Evolutionary conservation across 2,113 vertebrate species (phyloP).

Genomic region (Paracyprichromis sp.): DNA sequence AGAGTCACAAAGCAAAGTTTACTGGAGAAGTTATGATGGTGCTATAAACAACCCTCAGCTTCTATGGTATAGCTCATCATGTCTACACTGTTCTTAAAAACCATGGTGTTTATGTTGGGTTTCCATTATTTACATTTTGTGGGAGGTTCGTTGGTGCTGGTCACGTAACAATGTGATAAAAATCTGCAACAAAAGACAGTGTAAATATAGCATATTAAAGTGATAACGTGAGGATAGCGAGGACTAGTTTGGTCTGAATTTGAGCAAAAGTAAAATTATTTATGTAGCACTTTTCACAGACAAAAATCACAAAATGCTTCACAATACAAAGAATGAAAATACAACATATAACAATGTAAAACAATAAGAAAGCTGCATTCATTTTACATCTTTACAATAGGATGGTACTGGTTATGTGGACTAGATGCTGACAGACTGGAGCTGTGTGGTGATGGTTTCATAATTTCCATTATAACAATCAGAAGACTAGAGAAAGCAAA

Average conservation of each 20-base stretch:
- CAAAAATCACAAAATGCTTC: not conserved
- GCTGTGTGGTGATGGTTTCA: not conserved
- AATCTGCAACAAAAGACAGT: not conserved
- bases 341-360: not conserved
- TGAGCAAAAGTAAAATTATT: not conserved
- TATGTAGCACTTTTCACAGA: not conserved
- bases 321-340: not conserved
- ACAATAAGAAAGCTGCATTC: not conserved
- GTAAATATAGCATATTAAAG: not conserved
- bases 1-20: not conserved
- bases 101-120: not conserved
- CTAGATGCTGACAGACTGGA: not conserved
- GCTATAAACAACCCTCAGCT: not conserved
- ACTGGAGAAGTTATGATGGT: not conserved
- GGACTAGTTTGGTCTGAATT: not conserved
- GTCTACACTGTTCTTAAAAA: not conserved
- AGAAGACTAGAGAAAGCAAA: conserved; percentile 13
- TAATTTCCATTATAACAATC: conserved; percentile 21
- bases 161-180: not conserved
- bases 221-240: not conserved
- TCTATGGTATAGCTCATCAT: not conserved
- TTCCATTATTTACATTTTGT: not conserved
- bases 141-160: not conserved
- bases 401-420: not conserved
- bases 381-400: not conserved